Evolutionary conservation across 1,140 invertebrate genomes (phyloP).

Genomic region (Lerema accius): DNA sequence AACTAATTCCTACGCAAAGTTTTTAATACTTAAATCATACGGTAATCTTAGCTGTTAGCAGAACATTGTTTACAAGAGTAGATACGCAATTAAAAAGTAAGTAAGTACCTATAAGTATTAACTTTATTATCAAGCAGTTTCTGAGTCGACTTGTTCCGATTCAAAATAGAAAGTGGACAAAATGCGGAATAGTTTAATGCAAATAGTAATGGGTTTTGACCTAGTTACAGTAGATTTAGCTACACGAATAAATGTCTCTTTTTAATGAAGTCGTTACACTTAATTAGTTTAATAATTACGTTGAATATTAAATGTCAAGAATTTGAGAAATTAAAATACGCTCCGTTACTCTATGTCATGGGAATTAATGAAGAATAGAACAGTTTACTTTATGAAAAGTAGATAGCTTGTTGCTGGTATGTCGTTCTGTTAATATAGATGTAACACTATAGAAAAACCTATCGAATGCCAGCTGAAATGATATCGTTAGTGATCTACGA

Average conservation of each 20-base stretch:
- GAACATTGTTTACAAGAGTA: too few species aligned
- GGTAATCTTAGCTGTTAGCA: too few species aligned
- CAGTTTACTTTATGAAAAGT: not conserved
- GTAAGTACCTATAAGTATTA: too few species aligned
- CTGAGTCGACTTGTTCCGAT: not conserved
- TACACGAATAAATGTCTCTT: not conserved
- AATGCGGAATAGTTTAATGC: not conserved
- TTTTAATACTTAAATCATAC: too few species aligned
- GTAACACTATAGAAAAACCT: conserved; percentile 5
- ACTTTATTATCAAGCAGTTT: not conserved
- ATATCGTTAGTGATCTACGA: conserved; percentile 7
- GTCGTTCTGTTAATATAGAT: not conserved
- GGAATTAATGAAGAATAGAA: not conserved
- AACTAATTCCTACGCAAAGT: too few species aligned
- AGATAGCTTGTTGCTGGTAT: not conserved
- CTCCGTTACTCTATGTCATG: too few species aligned
- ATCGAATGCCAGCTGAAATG: not conserved
- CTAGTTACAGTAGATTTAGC: not conserved
- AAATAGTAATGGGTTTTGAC: not conserved
- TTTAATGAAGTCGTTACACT: not conserved
- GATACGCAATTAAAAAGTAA: not conserved
- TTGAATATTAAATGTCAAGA: not conserved
- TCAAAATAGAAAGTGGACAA: not conserved
- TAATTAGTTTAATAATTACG: not conserved
- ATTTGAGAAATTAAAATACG: not conserved